A percentile compares a stretch with the other conserved stretches of the same genome.
These are phyloP conservation scores for Monarcha castaneiventris DNA, from an alignment of 2,113 vertebrate genomes.

Conservation along the genomic window DNA sequence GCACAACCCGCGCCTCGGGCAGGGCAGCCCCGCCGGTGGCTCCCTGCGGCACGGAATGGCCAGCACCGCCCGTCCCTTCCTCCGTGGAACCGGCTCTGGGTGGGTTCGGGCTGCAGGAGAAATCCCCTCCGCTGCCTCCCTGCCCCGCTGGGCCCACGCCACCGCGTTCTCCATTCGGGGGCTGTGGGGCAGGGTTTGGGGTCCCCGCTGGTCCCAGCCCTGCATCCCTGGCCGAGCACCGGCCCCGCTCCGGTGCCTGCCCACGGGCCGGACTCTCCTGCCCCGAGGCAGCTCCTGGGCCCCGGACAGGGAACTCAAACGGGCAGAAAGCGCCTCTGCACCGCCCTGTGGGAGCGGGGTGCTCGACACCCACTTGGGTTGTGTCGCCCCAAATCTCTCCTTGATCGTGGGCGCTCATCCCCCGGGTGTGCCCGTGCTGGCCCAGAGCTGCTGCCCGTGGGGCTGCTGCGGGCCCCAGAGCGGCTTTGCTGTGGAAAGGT, in stretches of 20 bases:
- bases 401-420: rapidly evolving
- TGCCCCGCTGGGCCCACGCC: background rate
- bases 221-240: background rate
- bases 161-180: background rate
- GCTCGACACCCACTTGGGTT: rapidly evolving
- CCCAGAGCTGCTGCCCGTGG: background rate
- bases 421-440: background rate
- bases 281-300: too few relatives aligned
- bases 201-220: background rate
- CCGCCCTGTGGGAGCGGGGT: rapidly evolving
- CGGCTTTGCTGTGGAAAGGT: rapidly evolving
- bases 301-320: rapidly evolving
- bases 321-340: rapidly evolving
- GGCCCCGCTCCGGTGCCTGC: background rate
- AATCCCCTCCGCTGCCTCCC: background rate
- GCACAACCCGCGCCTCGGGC: rapidly evolving
- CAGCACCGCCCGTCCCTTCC: background rate
- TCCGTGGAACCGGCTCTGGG: rapidly evolving
- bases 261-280: too few relatives aligned
- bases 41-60: background rate
- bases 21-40: background rate
- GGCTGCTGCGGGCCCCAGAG: rapidly evolving
- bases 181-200: background rate
- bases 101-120: rapidly evolving
- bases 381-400: rapidly evolving